Conservation (phyloP, 2,113 vertebrate species). For the Forbesichthys papilliferus region DNA sequence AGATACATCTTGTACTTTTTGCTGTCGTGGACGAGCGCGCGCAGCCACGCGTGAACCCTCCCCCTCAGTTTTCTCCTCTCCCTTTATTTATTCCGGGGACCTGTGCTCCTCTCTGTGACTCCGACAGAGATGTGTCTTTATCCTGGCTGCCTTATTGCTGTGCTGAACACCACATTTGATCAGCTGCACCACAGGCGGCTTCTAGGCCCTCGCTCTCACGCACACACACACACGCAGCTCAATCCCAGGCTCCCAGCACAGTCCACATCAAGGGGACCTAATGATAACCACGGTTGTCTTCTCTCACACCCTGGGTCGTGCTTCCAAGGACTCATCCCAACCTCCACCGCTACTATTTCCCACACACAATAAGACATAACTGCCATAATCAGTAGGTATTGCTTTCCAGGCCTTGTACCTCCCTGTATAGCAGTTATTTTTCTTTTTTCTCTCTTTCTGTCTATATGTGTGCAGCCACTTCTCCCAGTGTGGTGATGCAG, state of each 20-base stretch:
- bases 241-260: constrained; percentile 32
- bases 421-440: neutral
- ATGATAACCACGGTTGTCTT: constrained; percentile 66
- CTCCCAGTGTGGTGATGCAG: constrained; percentile 24
- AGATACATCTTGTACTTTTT: constrained; percentile 27
- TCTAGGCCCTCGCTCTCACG: constrained; percentile 20
- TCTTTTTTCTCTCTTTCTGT: constrained; percentile 1
- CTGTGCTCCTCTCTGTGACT: constrained; percentile 11
- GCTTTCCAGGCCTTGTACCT: constrained; percentile 10
- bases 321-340: constrained; percentile 45
- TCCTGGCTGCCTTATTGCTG: constrained; percentile 20
- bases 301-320: constrained; percentile 33
- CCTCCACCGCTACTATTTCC: constrained; percentile 40
- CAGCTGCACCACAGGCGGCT: constrained; percentile 46
- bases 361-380: constrained; percentile 35
- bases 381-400: constrained; percentile 52
- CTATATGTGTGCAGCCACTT: neutral
- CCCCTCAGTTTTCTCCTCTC: constrained; percentile 7
- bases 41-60: constrained; percentile 7
- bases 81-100: neutral
- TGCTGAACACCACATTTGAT: constrained; percentile 49
- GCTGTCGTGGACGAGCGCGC: constrained; percentile 14
- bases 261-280: constrained; percentile 46
- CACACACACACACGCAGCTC: constrained; percentile 10
- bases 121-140: constrained; percentile 39